Percentiles rank a stretch among this genome's conserved stretches.
Conservation (phyloP, 2,797 vertebrate species). For the Argyrosomus regius region DNA sequence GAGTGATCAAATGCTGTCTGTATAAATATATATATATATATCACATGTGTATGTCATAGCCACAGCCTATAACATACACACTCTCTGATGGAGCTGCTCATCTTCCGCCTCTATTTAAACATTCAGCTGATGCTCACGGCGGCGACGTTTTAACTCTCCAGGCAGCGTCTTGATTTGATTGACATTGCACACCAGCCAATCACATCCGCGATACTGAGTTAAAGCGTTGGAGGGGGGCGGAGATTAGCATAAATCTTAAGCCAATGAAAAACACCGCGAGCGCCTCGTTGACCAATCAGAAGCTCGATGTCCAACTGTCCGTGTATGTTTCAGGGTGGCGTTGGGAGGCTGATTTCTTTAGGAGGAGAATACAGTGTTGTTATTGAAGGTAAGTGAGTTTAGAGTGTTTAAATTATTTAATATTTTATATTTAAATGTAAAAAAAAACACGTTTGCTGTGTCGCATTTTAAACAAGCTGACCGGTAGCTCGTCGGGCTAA, state of each 20-base stretch:
- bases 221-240: slow-evolving; percentile 64
- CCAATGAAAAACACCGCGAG: slow-evolving; percentile 68
- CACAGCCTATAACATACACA: no score
- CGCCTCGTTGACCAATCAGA: slow-evolving; percentile 72
- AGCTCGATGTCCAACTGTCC: slow-evolving; percentile 23
- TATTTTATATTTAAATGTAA: neutral
- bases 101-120: slow-evolving; percentile 11
- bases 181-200: slow-evolving; percentile 50
- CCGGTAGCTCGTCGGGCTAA: neutral
- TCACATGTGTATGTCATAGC: no score
- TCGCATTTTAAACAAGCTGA: neutral
- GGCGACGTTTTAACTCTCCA: neutral
- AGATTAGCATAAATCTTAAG: neutral
- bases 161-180: slow-evolving; percentile 22
- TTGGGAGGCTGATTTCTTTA: slow-evolving; percentile 38
- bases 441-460: fast-evolving
- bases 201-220: fast-evolving
- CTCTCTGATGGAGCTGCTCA: no score
- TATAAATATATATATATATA: no score
- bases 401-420: neutral
- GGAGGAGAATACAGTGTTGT: slow-evolving; percentile 23
- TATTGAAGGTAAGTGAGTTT: slow-evolving; percentile 72
- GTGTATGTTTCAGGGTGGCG: slow-evolving; percentile 37
- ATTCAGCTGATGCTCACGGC: neutral
- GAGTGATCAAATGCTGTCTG: no score